Percentiles rank a stretch among this genome's conserved stretches.
Evolutionary conservation across 1,140 invertebrate species (phyloP).

Genomic region (Camponotus vicinus): DNA sequence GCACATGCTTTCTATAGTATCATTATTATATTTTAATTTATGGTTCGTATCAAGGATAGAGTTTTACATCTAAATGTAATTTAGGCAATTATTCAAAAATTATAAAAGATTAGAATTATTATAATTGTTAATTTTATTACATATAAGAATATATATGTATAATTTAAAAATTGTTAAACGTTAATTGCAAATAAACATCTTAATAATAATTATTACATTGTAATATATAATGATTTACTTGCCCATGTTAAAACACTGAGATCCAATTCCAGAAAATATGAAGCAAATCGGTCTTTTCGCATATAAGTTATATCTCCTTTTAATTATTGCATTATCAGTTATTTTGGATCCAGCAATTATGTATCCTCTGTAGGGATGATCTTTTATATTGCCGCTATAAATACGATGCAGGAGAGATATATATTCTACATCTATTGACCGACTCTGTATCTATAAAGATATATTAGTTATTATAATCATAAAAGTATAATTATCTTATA

Average conservation of each 20-base stretch:
- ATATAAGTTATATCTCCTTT: conserved; percentile 26
- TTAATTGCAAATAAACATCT: not conserved
- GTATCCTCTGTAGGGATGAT: conserved; percentile 84
- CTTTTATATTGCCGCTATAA: conserved; percentile 86
- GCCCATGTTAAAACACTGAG: conserved; percentile 64
- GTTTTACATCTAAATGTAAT: too few species aligned
- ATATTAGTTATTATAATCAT: not conserved
- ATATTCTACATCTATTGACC: conserved; percentile 87
- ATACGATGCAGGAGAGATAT: conserved; percentile 86
- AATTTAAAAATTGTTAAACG: too few species aligned
- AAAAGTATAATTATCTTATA: not conserved
- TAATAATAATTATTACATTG: not conserved
- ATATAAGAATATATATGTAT: too few species aligned
- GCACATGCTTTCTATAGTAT: too few species aligned
- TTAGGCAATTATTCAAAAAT: too few species aligned
- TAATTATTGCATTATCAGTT: not conserved
- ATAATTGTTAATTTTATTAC: too few species aligned
- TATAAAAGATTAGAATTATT: too few species aligned
- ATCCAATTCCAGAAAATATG: conserved; percentile 68
- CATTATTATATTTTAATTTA: too few species aligned
- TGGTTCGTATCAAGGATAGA: too few species aligned
- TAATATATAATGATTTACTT: conserved; percentile 4
- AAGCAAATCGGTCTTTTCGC: conserved; percentile 63
- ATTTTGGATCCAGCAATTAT: conserved; percentile 82
- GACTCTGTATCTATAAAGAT: conserved; percentile 80